A percentile compares a stretch with the other conserved stretches of the same genome.
phyloP scores from a whole-genome alignment of 1,140 invertebrate genomes.

The Gryon sp. region DNA sequence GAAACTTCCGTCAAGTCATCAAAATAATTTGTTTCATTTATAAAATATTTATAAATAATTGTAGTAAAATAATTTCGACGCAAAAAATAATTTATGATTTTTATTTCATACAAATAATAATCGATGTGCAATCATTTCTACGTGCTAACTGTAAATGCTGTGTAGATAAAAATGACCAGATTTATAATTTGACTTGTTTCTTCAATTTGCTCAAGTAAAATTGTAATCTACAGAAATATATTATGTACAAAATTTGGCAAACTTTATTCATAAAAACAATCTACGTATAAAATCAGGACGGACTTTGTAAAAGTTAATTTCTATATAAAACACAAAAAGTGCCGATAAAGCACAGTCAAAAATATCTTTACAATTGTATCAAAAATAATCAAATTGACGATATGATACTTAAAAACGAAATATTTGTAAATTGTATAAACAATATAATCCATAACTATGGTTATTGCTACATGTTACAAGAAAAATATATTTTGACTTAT shows the following conservation, averaged over 20 bases:
- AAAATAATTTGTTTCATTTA: no score
- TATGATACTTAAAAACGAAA: conserved; percentile 52
- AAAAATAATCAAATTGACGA: conserved; percentile 46
- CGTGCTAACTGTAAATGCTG: conserved; percentile 40
- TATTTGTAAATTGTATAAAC: conserved; percentile 51
- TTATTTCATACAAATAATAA: conserved; percentile 20
- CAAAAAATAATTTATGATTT: conserved; percentile 1
- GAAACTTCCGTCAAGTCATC: no score
- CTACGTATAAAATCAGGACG: conserved; percentile 37
- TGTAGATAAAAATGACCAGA: conserved; percentile 40
- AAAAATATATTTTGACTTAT: conserved; percentile 61
- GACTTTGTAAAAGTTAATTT: conserved; percentile 42
- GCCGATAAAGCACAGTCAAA: conserved; percentile 55
- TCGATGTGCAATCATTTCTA: conserved; percentile 28
- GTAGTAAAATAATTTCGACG: conserved; percentile 21
- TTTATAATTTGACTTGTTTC: conserved; percentile 61
- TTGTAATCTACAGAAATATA: conserved; percentile 43
- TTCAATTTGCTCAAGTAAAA: conserved; percentile 56
- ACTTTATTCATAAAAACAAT: conserved; percentile 18
- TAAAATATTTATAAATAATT: conserved; percentile 29
- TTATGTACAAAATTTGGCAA: conserved; percentile 56
- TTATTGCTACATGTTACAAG: conserved; percentile 57
- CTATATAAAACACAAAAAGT: conserved; percentile 44
- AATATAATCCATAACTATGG: conserved; percentile 42
- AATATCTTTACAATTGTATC: conserved; percentile 60